These are phyloP conservation scores for Rhamphomyia laevipes DNA, from an alignment of 2,888 invertebrate genomes.

Conservation along the genomic window DNA sequence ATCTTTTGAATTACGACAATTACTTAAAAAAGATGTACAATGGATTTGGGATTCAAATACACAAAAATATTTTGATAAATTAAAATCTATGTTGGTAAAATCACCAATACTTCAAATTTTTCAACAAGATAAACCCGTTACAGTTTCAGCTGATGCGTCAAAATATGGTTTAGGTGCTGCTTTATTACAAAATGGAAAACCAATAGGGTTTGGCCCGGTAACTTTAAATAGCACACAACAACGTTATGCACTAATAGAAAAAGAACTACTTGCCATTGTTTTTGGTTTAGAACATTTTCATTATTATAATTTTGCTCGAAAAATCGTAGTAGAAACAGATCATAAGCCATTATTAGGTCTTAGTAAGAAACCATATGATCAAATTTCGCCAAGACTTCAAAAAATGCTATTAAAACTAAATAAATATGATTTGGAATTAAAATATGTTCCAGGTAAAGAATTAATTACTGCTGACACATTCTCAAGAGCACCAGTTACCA, in stretches of 20 bases:
- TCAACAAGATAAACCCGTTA: constrained; percentile 3
- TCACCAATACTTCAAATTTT: constrained; percentile 4
- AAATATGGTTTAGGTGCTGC: constrained; percentile 4
- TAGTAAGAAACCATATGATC: no score
- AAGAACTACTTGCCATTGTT: constrained; percentile 7
- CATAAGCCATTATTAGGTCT: no score
- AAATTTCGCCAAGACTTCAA: no score
- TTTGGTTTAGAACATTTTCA: no score
- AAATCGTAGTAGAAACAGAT: no score
- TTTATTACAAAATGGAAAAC: constrained; percentile 5
- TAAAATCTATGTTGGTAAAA: constrained; percentile 5
- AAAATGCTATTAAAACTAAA: no score
- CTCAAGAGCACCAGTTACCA: no score
- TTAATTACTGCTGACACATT: no score
- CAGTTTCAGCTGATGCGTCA: constrained; percentile 7
- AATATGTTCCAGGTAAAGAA: no score
- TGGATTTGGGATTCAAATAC: constrained; percentile 4
- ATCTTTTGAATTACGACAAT: constrained; percentile 4
- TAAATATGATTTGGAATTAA: no score
- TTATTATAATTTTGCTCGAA: no score
- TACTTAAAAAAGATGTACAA: constrained; percentile 8
- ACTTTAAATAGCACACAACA: constrained; percentile 4
- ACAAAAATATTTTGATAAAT: constrained; percentile 4
- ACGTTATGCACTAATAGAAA: constrained; percentile 5
- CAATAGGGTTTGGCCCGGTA: constrained; percentile 5